Conservation (phyloP, 2,888 invertebrate species). For the Tiphia femorata region DNA sequence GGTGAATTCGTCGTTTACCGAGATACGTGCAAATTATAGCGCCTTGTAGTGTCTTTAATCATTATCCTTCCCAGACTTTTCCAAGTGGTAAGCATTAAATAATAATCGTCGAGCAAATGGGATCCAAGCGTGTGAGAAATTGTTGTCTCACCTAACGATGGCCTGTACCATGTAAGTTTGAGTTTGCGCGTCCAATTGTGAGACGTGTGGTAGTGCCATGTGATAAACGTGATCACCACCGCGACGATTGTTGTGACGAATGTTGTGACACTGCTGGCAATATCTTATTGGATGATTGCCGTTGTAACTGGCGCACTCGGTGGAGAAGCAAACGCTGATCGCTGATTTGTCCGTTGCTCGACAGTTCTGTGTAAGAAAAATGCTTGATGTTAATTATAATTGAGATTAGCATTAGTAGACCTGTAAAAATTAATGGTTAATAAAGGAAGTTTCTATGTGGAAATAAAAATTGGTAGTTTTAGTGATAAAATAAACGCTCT, state of each 20-base stretch:
- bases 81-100: conserved; percentile 22
- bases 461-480: too few relatives aligned
- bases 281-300: conserved; percentile 96
- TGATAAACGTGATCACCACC: conserved; percentile 94
- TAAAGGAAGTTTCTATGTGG: too few relatives aligned
- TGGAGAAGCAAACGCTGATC: conserved; percentile 95
- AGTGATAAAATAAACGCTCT: too few relatives aligned
- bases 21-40: conserved; percentile 32
- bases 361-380: conserved; percentile 90
- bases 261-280: conserved; percentile 90
- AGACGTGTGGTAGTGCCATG: conserved; percentile 86
- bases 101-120: too few relatives aligned
- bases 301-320: conserved; percentile 96
- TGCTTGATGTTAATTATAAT: too few relatives aligned
- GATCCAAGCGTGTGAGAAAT: too few relatives aligned
- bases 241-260: conserved; percentile 87
- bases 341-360: conserved; percentile 92
- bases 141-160: conserved; percentile 84
- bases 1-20: too few relatives aligned
- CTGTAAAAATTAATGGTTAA: too few relatives aligned
- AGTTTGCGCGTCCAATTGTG: conserved; percentile 91
- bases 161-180: conserved; percentile 95
- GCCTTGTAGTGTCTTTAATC: conserved; percentile 14
- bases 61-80: conserved; percentile 11
- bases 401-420: too few relatives aligned